Percentiles rank a stretch among this genome's conserved stretches.
These are phyloP conservation scores for Sebastes ruberrimus DNA, from an alignment of 2,797 vertebrate genomes.

Conservation along the genomic window DNA sequence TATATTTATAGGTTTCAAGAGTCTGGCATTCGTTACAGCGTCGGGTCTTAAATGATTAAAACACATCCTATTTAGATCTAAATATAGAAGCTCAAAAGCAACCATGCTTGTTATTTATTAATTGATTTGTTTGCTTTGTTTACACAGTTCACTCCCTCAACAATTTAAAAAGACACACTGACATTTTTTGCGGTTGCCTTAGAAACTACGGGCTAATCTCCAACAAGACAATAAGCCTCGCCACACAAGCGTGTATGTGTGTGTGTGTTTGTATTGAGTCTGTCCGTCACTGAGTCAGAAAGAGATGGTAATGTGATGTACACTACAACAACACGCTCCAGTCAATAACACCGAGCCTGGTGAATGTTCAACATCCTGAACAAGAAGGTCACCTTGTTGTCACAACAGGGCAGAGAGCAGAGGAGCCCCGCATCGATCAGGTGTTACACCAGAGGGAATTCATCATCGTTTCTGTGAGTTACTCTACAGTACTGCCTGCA, in stretches of 20 bases:
- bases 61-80: conserved; percentile 14
- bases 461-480: conserved; percentile 19
- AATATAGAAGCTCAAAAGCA: not conserved
- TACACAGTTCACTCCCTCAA: not conserved
- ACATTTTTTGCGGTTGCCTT: conserved; percentile 42
- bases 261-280: conserved; percentile 9
- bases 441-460: conserved; percentile 22
- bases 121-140: conserved; percentile 30
- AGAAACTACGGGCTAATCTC: conserved; percentile 54
- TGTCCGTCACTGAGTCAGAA: conserved; percentile 29
- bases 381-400: conserved; percentile 68
- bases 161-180: conserved; percentile 13
- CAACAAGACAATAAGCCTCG: not conserved
- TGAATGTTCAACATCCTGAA: conserved; percentile 36
- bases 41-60: conserved; percentile 18
- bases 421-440: conserved; percentile 35
- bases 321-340: conserved; percentile 7
- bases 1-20: not conserved
- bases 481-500: not conserved
- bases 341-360: conserved; percentile 22
- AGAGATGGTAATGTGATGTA: conserved; percentile 31
- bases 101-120: conserved; percentile 3
- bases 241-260: not conserved
- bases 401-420: conserved; percentile 31
- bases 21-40: not conserved